Conservation (phyloP, 2,113 vertebrate species). For the Phrynocephalus versicolor region DNA sequence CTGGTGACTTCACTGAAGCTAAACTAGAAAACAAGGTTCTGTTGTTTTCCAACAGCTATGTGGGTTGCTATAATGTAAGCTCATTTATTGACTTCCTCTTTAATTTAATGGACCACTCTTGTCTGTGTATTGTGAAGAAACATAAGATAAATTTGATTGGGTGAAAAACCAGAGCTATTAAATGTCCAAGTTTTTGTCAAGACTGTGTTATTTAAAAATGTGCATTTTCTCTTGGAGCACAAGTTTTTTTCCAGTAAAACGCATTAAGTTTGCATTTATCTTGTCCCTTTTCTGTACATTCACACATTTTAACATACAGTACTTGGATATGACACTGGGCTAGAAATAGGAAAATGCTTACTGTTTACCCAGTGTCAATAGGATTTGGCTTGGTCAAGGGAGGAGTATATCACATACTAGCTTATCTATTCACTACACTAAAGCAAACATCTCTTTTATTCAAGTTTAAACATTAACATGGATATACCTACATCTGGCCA, state of each 20-base stretch:
- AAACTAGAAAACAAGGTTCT: background rate
- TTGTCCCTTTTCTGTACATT: background rate
- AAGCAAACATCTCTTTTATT: background rate
- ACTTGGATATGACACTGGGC: fast-evolving
- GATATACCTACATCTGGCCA: background rate
- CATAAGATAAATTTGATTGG: background rate
- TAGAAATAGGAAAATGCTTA: background rate
- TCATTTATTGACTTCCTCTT: background rate
- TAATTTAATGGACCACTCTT: background rate
- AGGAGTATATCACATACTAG: background rate
- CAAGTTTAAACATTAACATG: background rate
- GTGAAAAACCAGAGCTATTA: too few species aligned
- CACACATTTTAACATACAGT: background rate
- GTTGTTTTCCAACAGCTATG: too few species aligned
- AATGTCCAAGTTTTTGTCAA: too few species aligned
- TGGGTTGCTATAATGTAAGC: background rate
- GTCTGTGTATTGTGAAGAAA: background rate
- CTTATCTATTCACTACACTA: fast-evolving
- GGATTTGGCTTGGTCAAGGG: background rate
- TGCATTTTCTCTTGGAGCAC: background rate
- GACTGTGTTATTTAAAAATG: background rate
- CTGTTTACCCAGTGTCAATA: background rate
- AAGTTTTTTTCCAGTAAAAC: background rate
- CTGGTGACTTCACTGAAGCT: background rate
- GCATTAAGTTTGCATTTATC: background rate